phyloP scores from a whole-genome alignment of 2,888 invertebrate species.

The Xanthia togata region DNA sequence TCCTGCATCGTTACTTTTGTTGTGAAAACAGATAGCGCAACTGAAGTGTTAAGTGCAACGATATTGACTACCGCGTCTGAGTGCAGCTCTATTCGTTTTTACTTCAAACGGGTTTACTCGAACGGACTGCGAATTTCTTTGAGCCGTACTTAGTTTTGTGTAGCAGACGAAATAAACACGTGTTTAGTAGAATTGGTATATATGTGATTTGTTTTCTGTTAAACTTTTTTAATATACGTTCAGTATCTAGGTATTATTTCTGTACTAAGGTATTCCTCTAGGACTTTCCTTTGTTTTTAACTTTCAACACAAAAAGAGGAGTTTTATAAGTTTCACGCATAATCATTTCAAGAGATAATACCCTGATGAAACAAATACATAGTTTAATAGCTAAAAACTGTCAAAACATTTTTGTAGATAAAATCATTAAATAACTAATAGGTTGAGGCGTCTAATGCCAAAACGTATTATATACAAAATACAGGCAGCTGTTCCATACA shows the following conservation, averaged over 20 bases:
- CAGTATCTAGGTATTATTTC: not conserved
- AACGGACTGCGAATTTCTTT: constrained; percentile 2
- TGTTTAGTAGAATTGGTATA: not conserved
- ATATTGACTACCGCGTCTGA: constrained; percentile 23
- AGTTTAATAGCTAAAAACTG: no score
- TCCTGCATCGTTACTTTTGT: constrained; percentile 31
- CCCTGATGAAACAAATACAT: not conserved
- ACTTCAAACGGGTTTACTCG: constrained; percentile 1
- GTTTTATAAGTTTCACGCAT: not conserved
- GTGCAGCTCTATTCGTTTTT: constrained; percentile 3
- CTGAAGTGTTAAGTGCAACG: constrained; percentile 42
- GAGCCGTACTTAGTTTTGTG: constrained; percentile 5
- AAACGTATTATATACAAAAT: not conserved
- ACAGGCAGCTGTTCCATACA: no score
- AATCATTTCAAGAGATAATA: not conserved
- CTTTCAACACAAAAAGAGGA: not conserved
- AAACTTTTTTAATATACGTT: not conserved
- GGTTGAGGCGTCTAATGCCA: not conserved
- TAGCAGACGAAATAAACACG: not conserved
- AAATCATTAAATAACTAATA: not conserved
- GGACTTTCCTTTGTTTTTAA: not conserved
- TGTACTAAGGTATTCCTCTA: not conserved
- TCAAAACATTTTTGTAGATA: not conserved
- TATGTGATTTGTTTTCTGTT: not conserved
- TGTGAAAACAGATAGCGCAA: constrained; percentile 34